Evolutionary conservation across 2,888 invertebrate species (phyloP), one percentile per base, ranked within the genome.

Genomic region (Leuctra nigra): DNA sequence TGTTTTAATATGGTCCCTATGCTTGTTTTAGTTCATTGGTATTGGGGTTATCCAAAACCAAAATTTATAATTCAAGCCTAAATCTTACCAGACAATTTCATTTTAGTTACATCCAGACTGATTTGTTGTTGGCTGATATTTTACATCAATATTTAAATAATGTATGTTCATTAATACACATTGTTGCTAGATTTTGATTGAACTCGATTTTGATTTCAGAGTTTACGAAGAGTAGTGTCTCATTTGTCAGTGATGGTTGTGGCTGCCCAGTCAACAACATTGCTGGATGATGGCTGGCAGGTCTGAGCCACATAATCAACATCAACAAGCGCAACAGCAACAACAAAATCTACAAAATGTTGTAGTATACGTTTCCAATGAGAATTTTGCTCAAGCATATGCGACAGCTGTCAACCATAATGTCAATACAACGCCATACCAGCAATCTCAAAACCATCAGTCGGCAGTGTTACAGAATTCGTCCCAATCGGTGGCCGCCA

Each of bases 251-350:
- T 84, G 83, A 83, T 84, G 84, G 81, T 71, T 81, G 77, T 79
- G 78, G 77, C 77, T 64, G 61, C 65, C 62, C 63, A 63, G 69
- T 70, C 70, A 70, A 70, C 72, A 53, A 58, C 46, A 48, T 50
- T 57, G 69, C 71, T 70, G 70, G 72, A 82, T 79, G 77, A 85
- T 85, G 83, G 82, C 84, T 76, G 82, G 82, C 79, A 84, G 85
- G 83, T 82, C 84, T 83, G 84, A 84, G 77, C 81, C 83, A 68
- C 70, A 50, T 18, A 50, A 69, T 66, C 69, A 68, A 66, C 67
- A 66, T 67, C 63, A 56, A 47, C 56, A 41, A 9, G 57, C 61
- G 35, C 60, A 59, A 35, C 62, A 60, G 33, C 65, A 64, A 50
- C 64, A 62, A 38, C 63, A 59, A 56, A 68, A 67, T 56, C 74